phyloP scores from a whole-genome alignment of 2,113 vertebrate species.

The Bufo gargarizans region DNA sequence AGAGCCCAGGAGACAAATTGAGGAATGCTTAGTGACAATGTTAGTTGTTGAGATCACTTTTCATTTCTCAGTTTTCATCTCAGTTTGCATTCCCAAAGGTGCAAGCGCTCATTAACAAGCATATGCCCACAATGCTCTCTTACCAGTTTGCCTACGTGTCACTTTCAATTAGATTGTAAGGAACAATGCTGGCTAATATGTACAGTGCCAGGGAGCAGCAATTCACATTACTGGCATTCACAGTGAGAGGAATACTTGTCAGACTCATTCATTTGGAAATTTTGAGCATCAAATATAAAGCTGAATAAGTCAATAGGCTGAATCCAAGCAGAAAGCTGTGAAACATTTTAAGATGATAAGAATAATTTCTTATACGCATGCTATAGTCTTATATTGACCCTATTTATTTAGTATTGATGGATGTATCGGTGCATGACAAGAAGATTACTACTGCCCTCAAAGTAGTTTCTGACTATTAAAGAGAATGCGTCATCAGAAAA shows the following conservation, averaged over 20 bases:
- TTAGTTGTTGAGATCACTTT: constrained; percentile 58
- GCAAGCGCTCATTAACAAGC: constrained; percentile 54
- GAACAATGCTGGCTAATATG: constrained; percentile 53
- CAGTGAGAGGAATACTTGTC: constrained; percentile 51
- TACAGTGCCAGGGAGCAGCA: constrained; percentile 48
- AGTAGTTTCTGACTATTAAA: too few relatives aligned
- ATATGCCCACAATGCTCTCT: constrained; percentile 55
- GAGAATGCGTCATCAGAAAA: too few relatives aligned
- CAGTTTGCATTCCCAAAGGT: constrained; percentile 51
- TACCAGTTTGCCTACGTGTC: constrained; percentile 56
- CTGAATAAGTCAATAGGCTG: constrained; percentile 34
- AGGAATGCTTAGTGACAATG: constrained; percentile 54
- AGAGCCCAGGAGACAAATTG: constrained; percentile 54
- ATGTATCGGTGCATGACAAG: not conserved
- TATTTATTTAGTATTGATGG: not conserved
- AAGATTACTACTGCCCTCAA: not conserved
- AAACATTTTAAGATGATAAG: constrained; percentile 1
- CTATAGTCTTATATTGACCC: not conserved
- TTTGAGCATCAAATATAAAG: constrained; percentile 25
- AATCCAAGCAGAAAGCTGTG: constrained; percentile 44
- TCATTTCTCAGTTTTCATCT: constrained; percentile 58
- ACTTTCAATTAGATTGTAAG: constrained; percentile 54
- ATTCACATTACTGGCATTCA: constrained; percentile 48
- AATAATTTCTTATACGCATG: not conserved
- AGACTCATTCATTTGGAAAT: constrained; percentile 50